Evolutionary conservation across 2,797 vertebrate genomes (phyloP), one percentile per base, ranked within the genome.

Genomic region (Parauchenoglanis ngamensis): DNA sequence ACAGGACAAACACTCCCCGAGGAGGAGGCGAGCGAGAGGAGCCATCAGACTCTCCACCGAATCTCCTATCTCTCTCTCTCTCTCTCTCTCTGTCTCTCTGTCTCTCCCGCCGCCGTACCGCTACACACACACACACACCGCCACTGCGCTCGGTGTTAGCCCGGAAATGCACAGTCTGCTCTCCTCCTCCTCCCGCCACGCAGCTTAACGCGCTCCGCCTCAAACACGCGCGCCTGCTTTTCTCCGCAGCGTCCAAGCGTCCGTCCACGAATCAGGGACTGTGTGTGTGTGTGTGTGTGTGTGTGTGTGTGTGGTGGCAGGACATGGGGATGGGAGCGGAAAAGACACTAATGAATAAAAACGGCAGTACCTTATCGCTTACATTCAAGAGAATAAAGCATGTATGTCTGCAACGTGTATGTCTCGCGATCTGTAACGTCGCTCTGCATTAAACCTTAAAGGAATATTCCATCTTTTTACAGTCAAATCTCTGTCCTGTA

Each of bases 1-100:
- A 94, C 93, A 90, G 94, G 91, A 94, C 91, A 94, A 94, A 95
- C 92, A 91, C 92, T 94, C 94, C 95, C 95, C 93, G 82, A 94
- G 95, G 95, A 94, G 95, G 95, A 96, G 93, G 93, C 90, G 93
- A 91, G 93, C 89, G 91, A 92, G 89, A 95, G 94, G 95, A 93
- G 95, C 93, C 94, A 94, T 90, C 89, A 94, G 93, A 95, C 94
- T 91, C 95, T 94, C 92, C 94, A 94, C 94, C 95, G 94, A 95
- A 92, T 94, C 95, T 93, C 92, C 95, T 95, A 92, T 93, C 70
- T 93, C 87, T 81, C 93, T 86, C 92, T 94, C 92, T 52, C 70
- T 73, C 40, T 46, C 70, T 49, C 23, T 49, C 73, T 13, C 94
- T 95, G 92, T 93, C 86, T 79, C 94, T 85, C 92, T 15, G 40